Evolutionary conservation across 1,140 invertebrate genomes (phyloP), one percentile per base, ranked within the genome.

Genomic region (Drosophila equinoxialis): DNA sequence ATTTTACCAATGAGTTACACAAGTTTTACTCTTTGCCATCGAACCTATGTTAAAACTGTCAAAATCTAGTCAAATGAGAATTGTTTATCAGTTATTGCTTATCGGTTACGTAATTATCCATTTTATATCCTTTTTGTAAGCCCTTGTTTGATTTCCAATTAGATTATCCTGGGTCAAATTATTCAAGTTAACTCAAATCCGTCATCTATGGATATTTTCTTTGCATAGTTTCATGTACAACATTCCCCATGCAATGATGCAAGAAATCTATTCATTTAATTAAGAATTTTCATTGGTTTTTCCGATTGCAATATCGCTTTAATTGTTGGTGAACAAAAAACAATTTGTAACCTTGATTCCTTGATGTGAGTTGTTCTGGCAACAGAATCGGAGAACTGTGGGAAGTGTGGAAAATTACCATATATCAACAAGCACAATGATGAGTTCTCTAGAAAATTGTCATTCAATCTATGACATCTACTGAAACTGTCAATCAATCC

Each of bases 381-480:
- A 20, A 6, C 14, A 48, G 45, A 11, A 10, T 6, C 30, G 35
- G 35, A 20, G 14, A 20, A 10, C 14, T 48, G 45, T 6, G 10
- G 14, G 45, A 48, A 2, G 35, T 8, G 35, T 11, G 37, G 11
- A 11, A 20, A 51, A 51, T 51, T 51, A 51, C 45, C 45, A 51
- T 51, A 23, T 20, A 51, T 51, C 45, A 51, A 51, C 45, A 51
- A 51, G 45, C 45, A 51, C 45, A 51, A 51, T 51, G 45, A 51
- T 51, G 45, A 48, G 45, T 51, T 51, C 57, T 69, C 17, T 11
- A 65, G 64, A 42, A 54, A 63, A 77, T 63, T 71, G 55, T 59
- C 82, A 79, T 67, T 78, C 68, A 69, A 74, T 77, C 66, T 68
- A 45, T 68, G 71, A 66, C 55, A 57, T 26, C 23, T 62, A 70